Percentiles rank a stretch among this genome's conserved stretches.
Evolutionary conservation across 2,888 invertebrate genomes (phyloP).

Genomic region (Ennomos quercinarius): DNA sequence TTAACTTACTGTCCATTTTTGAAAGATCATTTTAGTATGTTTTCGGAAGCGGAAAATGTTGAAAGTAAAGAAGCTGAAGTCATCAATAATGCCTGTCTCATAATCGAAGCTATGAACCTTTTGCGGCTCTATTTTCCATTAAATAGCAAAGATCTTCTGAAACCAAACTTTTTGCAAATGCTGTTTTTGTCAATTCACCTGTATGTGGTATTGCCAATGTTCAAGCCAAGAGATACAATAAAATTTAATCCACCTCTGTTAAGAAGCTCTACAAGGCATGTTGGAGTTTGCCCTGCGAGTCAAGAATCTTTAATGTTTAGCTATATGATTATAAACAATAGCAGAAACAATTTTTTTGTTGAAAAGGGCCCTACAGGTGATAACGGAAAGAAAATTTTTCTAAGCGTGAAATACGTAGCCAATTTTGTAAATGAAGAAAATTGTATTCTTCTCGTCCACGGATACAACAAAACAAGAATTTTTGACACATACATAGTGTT

Average conservation of each 20-base stretch:
- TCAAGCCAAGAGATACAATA: conserved; percentile 71
- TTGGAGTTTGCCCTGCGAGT: conserved; percentile 69
- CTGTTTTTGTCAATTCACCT: conserved; percentile 84
- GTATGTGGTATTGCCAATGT: conserved; percentile 83
- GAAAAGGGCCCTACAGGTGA: conserved; percentile 67
- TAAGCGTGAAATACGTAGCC: conserved; percentile 70
- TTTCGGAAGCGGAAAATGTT: conserved; percentile 72
- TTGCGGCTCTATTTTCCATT: conserved; percentile 85
- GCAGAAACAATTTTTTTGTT: conserved; percentile 64
- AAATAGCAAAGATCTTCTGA: conserved; percentile 77
- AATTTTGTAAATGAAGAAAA: conserved; percentile 66
- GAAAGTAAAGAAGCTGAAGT: conserved; percentile 62
- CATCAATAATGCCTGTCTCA: conserved; percentile 85
- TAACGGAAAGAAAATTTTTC: conserved; percentile 68
- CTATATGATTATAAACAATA: conserved; percentile 64
- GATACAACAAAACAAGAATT: conserved; percentile 77
- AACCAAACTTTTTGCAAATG: conserved; percentile 85
- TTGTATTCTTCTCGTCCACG: conserved; percentile 70
- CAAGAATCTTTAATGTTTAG: conserved; percentile 71
- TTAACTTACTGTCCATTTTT: conserved; percentile 86
- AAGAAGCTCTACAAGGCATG: conserved; percentile 64
- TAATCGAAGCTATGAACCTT: conserved; percentile 82
- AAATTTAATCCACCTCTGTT: conserved; percentile 77
- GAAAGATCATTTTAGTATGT: conserved; percentile 67
- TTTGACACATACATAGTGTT: conserved; percentile 77